Evolutionary conservation across 2,113 vertebrate genomes (phyloP), one percentile per base, ranked within the genome.

Genomic region (Sceloporus tristichus): DNA sequence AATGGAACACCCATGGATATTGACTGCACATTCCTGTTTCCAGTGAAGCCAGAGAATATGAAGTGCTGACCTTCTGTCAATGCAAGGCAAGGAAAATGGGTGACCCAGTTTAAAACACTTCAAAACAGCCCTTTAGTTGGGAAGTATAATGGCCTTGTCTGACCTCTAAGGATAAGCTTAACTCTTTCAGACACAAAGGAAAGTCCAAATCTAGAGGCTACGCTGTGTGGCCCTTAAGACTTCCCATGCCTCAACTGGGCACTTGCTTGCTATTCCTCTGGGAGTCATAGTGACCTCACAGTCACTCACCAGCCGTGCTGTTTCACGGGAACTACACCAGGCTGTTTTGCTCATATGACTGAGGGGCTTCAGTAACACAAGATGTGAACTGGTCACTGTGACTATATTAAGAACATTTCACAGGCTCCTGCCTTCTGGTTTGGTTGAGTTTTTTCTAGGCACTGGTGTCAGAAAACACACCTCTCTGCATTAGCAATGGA

Each of bases 401-500:
- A 85, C 94, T 96, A 95, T 94, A 94, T 94, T 95, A 95, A 93
- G 94, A 94, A 92, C 92, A 92, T 86, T 93, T 92, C 91, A 88
- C 86, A 91, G 90, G 89, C 93, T 89, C 87, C 0, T 1, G 82
- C 77, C 90, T 91, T 93, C 90, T 87, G 81, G 66, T 93, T 92
- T 90, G 91, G 92, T 91, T 93, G n/a, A 40, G 19, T 84, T 89
- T 71, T 56, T 48, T 0, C 93, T 79, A 86, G 89, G 90, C 91
- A 95, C 90, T 84, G 77, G 91, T 96, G 91, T 96, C 93, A 94
- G 90, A 89, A 89, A 79, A 94, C 93, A 92, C 89, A 85, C 59
- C 79, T 89, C 85, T 92, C 80, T 94, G 89, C 87, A 88, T 85
- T 2, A 88, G 86, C 84, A 78, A 68, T 94, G 94, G 94, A 93